phyloP scores from a whole-genome alignment of 2,888 invertebrate genomes.

The Branchinecta sandiegonensis region DNA sequence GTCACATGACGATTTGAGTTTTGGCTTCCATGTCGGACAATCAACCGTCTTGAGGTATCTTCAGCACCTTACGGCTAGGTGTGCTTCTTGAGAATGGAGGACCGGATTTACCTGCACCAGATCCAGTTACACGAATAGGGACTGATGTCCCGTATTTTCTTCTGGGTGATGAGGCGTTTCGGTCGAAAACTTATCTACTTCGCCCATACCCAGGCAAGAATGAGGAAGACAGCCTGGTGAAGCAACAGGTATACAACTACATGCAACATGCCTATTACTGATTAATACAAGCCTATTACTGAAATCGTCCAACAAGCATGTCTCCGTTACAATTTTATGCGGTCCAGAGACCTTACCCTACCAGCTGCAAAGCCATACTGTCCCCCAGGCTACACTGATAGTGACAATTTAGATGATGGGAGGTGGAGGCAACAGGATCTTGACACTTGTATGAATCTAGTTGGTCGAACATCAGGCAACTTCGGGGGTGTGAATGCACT shows the following conservation, averaged over 20 bases:
- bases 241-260: slow-evolving; percentile 26
- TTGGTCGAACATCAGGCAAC: too few relatives aligned
- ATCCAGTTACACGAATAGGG: slow-evolving; percentile 22
- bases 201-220: slow-evolving; percentile 24
- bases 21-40: slow-evolving; percentile 31
- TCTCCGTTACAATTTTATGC: slow-evolving; percentile 24
- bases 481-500: too few relatives aligned
- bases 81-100: slow-evolving; percentile 20
- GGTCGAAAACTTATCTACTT: slow-evolving; percentile 27
- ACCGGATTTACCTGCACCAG: slow-evolving; percentile 24
- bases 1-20: slow-evolving; percentile 30
- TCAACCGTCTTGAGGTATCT: slow-evolving; percentile 30
- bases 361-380: background rate
- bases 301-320: slow-evolving; percentile 21
- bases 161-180: slow-evolving; percentile 29
- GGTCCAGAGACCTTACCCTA: background rate
- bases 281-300: slow-evolving; percentile 15
- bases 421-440: too few relatives aligned
- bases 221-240: background rate
- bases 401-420: background rate
- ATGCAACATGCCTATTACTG: slow-evolving; percentile 24
- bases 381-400: background rate
- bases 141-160: slow-evolving; percentile 26
- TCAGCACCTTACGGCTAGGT: slow-evolving; percentile 23
- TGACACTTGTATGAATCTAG: too few relatives aligned